These are phyloP conservation scores for Tyria jacobaeae DNA, from an alignment of 2,888 invertebrate species.

Conservation along the genomic window DNA sequence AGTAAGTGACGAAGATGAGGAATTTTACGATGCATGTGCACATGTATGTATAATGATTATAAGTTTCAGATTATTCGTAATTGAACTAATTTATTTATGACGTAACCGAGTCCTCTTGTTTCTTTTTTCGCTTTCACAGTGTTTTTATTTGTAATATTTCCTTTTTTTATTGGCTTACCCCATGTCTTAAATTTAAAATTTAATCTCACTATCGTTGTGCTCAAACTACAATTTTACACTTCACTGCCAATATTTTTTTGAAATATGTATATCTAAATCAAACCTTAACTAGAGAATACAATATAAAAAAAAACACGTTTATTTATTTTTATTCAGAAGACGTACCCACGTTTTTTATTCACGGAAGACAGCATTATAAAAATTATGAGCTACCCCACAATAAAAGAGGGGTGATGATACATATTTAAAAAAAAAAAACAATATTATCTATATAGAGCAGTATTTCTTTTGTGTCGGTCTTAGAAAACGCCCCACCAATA, in stretches of 20 bases:
- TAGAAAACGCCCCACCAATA: constrained; percentile 51
- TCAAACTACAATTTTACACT: constrained; percentile 31
- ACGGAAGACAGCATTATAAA: constrained; percentile 56
- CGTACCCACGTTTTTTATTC: constrained; percentile 79
- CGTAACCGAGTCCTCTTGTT: no score
- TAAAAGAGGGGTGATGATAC: constrained; percentile 73
- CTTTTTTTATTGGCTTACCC: neutral
- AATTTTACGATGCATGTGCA: no score
- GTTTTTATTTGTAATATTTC: neutral
- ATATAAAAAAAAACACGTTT: constrained; percentile 24
- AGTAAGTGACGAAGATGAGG: no score
- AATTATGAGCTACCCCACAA: constrained; percentile 56
- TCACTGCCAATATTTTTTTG: constrained; percentile 17
- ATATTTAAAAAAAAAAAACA: constrained; percentile 52
- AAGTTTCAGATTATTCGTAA: no score
- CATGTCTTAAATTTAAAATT: constrained; percentile 6
- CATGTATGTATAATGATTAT: no score
- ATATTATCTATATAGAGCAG: constrained; percentile 72
- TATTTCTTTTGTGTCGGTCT: constrained; percentile 41
- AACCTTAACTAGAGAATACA: constrained; percentile 37
- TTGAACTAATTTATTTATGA: no score
- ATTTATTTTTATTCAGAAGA: constrained; percentile 36
- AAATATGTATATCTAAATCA: constrained; percentile 52
- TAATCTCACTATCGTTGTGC: constrained; percentile 8
- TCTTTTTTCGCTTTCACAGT: no score